Base-by-base conservation (phyloP, 1,140 invertebrate genomes). In the Episyrphus balteatus region DNA sequence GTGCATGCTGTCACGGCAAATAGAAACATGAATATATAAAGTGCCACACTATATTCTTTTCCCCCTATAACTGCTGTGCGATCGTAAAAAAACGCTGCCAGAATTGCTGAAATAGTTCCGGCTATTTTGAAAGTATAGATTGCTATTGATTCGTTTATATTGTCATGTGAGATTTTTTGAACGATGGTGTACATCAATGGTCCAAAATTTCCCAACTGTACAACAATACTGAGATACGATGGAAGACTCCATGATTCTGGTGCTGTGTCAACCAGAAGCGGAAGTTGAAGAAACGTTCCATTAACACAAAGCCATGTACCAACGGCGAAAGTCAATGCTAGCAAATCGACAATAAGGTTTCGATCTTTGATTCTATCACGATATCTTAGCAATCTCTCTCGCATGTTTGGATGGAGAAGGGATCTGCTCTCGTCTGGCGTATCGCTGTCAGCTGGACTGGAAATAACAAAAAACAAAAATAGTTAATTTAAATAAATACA, bases 241-340 rank as follows among this genome's bases (percentile, higher is more conserved):
- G 92, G 87, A 31, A 97, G 72, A 55, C 74, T 79, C 92, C 92
- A 96, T 61, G 78, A 77, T 73, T 97, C 93, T 0, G 92, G 92
- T 33, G 92, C 77, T 12, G 69, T 71, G 43, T 81, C 72, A 10
- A 92, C 84, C 44, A 95, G 70, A 44, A 93, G 70, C 0, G 92
- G 92, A 42, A 95, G 69, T 68, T 96, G 88, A 37, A 93, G 84
- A 72, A 85, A 97, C 46, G 93, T 75, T 9, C 88, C 88, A 70
- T 93, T 95, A 33, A 94, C 79, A 18, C 84, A 83, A 41, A 95
- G 75, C 92, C 92, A 96, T 13, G 91, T 82, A 52, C 84, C 83
- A 14, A 92, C 76, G 18, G 90, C 92, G 72, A 92, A 94, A 47
- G 86, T 70, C 46, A 82, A 74, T 39, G 86, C 79, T 26, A 92